Conservation (phyloP, 2,797 vertebrate genomes). For the Tapera naevia region DNA sequence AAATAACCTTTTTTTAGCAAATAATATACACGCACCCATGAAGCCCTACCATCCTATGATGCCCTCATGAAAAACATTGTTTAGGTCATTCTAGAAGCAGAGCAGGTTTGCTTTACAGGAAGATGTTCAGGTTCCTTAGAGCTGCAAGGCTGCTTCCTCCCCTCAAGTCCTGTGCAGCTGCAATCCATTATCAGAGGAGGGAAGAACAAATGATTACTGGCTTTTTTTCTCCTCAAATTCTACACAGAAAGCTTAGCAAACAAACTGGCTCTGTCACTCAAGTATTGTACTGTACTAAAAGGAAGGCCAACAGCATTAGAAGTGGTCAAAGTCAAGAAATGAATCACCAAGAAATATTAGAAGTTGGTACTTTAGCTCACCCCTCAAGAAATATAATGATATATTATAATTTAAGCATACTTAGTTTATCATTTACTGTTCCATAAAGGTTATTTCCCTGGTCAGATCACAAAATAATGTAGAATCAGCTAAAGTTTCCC, state of each 20-base stretch:
- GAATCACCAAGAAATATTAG: not conserved
- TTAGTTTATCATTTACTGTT: not conserved
- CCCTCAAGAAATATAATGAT: not conserved
- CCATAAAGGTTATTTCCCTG: not conserved
- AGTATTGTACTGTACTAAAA: not conserved
- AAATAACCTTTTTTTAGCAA: not conserved
- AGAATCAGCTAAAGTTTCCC: not conserved
- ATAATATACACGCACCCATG: not conserved
- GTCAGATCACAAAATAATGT: not conserved
- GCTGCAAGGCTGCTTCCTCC: not conserved
- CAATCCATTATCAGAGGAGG: too few species aligned
- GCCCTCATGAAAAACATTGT: not conserved
- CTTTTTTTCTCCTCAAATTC: not conserved
- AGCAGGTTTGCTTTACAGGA: not conserved
- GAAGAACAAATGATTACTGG: not conserved
- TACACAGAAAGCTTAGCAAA: not conserved
- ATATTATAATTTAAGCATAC: not conserved
- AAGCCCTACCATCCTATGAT: not conserved
- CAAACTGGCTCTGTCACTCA: not conserved
- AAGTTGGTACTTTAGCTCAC: not conserved
- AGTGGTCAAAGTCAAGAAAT: not conserved
- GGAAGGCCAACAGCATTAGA: not conserved
- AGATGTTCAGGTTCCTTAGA: not conserved
- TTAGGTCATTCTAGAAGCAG: not conserved
- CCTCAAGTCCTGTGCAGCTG: too few species aligned